Conservation (phyloP, 1,140 invertebrate genomes). For the Euglossa dilemma region DNA sequence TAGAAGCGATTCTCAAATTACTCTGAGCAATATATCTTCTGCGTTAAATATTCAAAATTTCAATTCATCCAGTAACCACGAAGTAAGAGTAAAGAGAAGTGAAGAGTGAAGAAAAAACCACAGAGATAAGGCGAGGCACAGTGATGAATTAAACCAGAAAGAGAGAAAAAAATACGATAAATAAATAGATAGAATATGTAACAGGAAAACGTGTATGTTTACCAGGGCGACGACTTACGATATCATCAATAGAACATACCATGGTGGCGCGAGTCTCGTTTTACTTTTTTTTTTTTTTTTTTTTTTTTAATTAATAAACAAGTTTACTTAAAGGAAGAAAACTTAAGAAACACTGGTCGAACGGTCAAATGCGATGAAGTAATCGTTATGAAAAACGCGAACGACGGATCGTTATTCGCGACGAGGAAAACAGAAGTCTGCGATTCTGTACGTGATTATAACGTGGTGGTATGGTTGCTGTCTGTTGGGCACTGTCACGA, state of each 20-base stretch:
- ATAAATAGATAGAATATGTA: slow-evolving; percentile 54
- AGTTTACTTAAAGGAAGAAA: background rate
- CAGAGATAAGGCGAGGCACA: slow-evolving; percentile 35
- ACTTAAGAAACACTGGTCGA: background rate
- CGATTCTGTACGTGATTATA: background rate
- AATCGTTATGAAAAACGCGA: background rate
- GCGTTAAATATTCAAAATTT: background rate
- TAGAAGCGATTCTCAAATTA: background rate
- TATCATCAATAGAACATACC: slow-evolving; percentile 81
- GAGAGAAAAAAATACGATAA: slow-evolving; percentile 62
- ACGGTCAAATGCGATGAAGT: background rate
- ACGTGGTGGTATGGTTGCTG: slow-evolving; percentile 32
- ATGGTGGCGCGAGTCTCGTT: slow-evolving; percentile 67
- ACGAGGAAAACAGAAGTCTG: background rate
- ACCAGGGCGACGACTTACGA: slow-evolving; percentile 81
- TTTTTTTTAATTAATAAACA: slow-evolving; percentile 41
- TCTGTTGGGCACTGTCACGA: slow-evolving; percentile 55
- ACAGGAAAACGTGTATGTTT: slow-evolving; percentile 75
- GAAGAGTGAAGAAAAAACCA: slow-evolving; percentile 10
- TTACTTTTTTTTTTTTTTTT: slow-evolving; percentile 41
- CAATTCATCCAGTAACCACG: background rate
- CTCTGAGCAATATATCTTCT: background rate
- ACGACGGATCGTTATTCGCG: background rate
- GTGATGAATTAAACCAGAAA: slow-evolving; percentile 10
- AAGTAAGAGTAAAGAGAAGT: background rate